Evolutionary conservation across 1,140 invertebrate species (phyloP), one percentile per base, ranked within the genome.

Genomic region (Lepidotrigona ventralis): DNA sequence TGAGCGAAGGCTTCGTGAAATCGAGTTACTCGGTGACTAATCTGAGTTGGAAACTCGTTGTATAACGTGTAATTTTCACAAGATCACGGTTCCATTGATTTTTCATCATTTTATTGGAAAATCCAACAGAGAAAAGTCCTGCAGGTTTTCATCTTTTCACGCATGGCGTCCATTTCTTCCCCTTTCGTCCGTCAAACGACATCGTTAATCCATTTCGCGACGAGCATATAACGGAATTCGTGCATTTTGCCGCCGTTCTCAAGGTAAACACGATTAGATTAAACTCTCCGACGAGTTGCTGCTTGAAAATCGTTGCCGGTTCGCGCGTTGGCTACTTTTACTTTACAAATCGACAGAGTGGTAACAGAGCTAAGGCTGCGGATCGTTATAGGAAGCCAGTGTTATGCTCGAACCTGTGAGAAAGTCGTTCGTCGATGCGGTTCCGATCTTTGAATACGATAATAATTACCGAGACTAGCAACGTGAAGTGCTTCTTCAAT

Each of bases 231-330:
- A 63, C 60, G 39, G 77, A 72, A 74, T 87, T 46, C 54, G 72
- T n/a, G 29, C 72, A 46, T 54, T 71, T 63, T 68, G 23, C 76
- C 56, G 74, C 74, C 74, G 71, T 87, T 87, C 85, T 58, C 85
- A 87, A 81, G 77, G 6, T 46, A 58, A 69, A n/a, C 73, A 87
- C 86, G 86, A 63, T n/a, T 87, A 87, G 85, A 87, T 87, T 87
- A 87, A 87, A 81, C 87, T 63, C 26, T 71, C 54, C 26, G 86
- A 81, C 81, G 81, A 80, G 64, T 33, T 17, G 81, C 56, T 60
- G 86, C 56, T 86, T 73, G 81, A 76, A 87, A 87, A 86, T 79
- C 71, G 63, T 78, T 71, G 74, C 54, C 66, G 75, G 80, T 86
- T 81, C 63, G 75, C 33, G 71, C 69, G 74, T 66, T 81, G 33